Conservation (phyloP, 1,140 invertebrate species). For the Contarinia nasturtii region DNA sequence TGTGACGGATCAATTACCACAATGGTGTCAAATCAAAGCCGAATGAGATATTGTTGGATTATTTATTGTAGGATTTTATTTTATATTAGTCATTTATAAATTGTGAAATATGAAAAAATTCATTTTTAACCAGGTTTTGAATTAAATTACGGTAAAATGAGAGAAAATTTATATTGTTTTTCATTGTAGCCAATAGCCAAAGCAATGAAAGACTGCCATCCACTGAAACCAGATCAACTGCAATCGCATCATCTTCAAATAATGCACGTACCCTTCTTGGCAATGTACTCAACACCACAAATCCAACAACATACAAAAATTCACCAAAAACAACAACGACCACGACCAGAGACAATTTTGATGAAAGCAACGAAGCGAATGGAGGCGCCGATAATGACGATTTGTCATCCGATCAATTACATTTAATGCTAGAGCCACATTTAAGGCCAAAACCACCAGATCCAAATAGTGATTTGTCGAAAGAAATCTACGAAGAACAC, state of each 20-base stretch:
- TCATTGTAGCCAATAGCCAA: conserved; percentile 18
- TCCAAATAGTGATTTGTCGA: conserved; percentile 51
- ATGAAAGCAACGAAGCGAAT: not conserved
- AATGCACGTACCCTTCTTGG: not conserved
- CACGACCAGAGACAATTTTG: no score
- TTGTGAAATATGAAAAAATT: no score
- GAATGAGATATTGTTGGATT: conserved; percentile 22
- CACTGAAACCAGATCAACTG: conserved; percentile 10
- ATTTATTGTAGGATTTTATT: conserved; percentile 18
- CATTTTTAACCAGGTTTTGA: no score
- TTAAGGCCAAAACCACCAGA: conserved; percentile 64
- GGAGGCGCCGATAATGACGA: conserved; percentile 18
- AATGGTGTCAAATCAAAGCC: conserved; percentile 15
- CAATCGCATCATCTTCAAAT: not conserved
- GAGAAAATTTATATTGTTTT: not conserved
- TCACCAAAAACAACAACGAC: not conserved
- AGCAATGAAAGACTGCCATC: conserved; percentile 19
- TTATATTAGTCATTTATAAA: not conserved
- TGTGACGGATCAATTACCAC: conserved; percentile 14
- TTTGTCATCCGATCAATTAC: conserved; percentile 44
- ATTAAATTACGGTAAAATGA: no score
- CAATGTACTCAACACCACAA: not conserved
- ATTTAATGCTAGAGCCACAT: conserved; percentile 55
- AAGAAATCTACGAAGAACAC: conserved; percentile 69
- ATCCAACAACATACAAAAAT: not conserved